Percentiles rank a stretch among this genome's conserved stretches.
phyloP scores from a whole-genome alignment of 2,797 vertebrate species.

The Sebastes vulpes region DNA sequence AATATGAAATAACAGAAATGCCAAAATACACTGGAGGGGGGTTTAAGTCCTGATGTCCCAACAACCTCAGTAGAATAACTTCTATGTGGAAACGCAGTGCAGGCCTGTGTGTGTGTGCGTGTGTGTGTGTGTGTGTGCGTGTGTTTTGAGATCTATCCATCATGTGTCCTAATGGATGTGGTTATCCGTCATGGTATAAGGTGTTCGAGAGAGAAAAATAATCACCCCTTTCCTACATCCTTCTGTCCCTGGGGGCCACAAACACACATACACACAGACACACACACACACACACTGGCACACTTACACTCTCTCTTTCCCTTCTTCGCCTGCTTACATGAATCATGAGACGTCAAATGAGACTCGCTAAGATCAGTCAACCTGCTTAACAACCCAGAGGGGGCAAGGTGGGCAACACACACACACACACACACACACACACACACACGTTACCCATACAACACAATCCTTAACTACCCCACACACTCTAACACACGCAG shows the following conservation, averaged over 20 bases:
- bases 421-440: constrained; percentile 2
- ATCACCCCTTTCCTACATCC: constrained; percentile 12
- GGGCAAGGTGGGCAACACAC: constrained; percentile 1
- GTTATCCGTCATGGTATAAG: constrained; percentile 47
- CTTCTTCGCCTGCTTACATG: constrained; percentile 30
- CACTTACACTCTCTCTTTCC: background rate
- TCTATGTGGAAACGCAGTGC: no score
- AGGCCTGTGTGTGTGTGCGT: no score
- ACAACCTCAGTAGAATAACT: no score
- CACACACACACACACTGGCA: background rate
- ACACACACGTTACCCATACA: background rate
- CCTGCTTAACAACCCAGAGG: constrained; percentile 36
- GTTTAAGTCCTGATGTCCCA: no score
- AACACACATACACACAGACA: constrained; percentile 17
- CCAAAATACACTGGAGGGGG: no score
- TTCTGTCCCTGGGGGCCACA: background rate
- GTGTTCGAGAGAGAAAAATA: constrained; percentile 50
- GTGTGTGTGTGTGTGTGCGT: background rate
- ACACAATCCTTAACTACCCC: background rate
- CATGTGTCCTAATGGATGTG: constrained; percentile 27
- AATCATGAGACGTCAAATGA: constrained; percentile 59
- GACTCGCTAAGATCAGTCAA: constrained; percentile 49
- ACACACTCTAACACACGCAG: background rate
- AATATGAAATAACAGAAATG: no score
- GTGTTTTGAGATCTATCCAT: constrained; percentile 27